Base-by-base conservation (phyloP, 1,140 invertebrate species). In the Drosophila lini region DNA sequence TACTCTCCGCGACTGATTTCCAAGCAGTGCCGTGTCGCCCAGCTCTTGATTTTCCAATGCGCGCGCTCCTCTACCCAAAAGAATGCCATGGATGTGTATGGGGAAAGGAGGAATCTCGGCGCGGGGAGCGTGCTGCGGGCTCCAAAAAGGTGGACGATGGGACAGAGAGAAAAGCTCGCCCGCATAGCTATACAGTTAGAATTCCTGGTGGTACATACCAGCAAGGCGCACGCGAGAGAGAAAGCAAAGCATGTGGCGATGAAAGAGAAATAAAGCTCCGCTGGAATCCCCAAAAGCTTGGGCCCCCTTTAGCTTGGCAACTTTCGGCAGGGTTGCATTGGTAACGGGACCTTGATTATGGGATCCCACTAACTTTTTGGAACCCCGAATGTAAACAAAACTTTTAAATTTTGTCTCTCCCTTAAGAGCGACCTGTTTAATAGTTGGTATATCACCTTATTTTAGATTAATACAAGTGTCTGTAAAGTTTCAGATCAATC, bases 131-230 rank as follows among this genome's bases (percentile, higher is more conserved):
- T 38, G 41, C 52, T 55, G 36, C 25, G 53, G 55, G 53, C 53
- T 73, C 55, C 63, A 69, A 61, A 77, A 61, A 78, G 74, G 74
- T 78, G 65, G 65, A 70, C 69, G 58, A 70, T 53, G 52, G 74
- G 44, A 56, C 55, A 63, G 68, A 53, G 83, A 73, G 68, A 59
- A 73, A 82, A 82, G 80, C 79, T 81, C 74, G 25, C 13, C 32
- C 76, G 78, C 81, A 86, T 82, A 69, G 80, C 82, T 80, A 80
- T 82, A 86, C 79, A 85, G 78, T 80, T 60, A 41, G 32, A 75
- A 81, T 84, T 84, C 81, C 81, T 84, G 81, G 67, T 84, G 81
- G 73, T 85, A 84, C 81, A 84, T 71, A 82, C 59, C 62, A 59
- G 50, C 76, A 79, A 55, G 50, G 64, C 48, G 62, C 31, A 32